phyloP scores from a whole-genome alignment of 2,113 vertebrate genomes.

The Daubentonia madagascariensis region DNA sequence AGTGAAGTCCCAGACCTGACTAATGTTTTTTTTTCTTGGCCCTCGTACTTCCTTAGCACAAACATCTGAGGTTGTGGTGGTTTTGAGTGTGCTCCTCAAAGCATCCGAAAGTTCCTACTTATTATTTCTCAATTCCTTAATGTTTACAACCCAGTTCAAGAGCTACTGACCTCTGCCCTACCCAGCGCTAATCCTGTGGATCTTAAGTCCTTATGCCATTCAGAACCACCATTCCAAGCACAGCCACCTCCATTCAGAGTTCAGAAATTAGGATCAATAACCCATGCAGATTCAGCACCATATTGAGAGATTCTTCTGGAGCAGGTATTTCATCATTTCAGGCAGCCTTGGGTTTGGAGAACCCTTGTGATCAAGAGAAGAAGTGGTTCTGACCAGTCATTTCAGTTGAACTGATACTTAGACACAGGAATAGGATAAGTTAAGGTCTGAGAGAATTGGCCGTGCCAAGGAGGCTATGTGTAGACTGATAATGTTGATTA shows the following conservation, averaged over 20 bases:
- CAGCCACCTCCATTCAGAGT: not conserved
- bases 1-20: slow-evolving; percentile 46
- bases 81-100: slow-evolving; percentile 39
- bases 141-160: not conserved
- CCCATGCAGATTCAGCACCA: not conserved
- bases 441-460: not conserved
- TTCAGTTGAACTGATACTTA: not conserved
- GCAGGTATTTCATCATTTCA: not conserved
- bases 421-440: not conserved
- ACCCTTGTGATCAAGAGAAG: not conserved
- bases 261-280: not conserved
- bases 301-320: not conserved
- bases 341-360: not conserved
- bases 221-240: not conserved
- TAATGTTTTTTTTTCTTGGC: slow-evolving; percentile 61
- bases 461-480: not conserved
- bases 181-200: not conserved
- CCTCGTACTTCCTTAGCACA: slow-evolving; percentile 43
- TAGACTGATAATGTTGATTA: not conserved
- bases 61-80: slow-evolving; percentile 29
- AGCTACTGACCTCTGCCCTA: not conserved
- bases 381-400: not conserved
- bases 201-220: slow-evolving; percentile 21
- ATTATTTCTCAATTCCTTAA: not conserved
- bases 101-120: not conserved